Conservation (phyloP, 2,888 invertebrate genomes). For the Pachydiplax longipennis region DNA sequence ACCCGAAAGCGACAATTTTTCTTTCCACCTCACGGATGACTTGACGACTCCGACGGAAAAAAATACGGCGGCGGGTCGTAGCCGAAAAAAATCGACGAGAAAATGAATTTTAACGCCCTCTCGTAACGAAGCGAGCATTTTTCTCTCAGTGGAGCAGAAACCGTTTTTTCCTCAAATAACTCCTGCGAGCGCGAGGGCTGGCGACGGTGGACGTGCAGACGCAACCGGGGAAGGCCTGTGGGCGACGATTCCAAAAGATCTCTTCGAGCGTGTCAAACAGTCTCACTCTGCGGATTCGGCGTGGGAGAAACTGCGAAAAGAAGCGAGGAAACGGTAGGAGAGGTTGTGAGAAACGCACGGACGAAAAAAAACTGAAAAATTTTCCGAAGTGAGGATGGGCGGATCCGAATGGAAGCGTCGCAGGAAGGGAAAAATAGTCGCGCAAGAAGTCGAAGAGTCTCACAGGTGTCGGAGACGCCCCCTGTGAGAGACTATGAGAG, state of each 20-base stretch:
- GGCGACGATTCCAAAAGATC: background rate
- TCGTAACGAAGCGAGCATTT: background rate
- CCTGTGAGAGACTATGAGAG: background rate
- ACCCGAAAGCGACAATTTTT: too few species aligned
- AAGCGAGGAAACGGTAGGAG: background rate
- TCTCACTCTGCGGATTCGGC: slow-evolving; percentile 19
- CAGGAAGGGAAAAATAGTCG: background rate
- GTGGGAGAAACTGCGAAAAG: slow-evolving; percentile 34
- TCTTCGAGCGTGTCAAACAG: slow-evolving; percentile 22
- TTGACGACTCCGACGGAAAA: too few species aligned
- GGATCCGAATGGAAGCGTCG: background rate
- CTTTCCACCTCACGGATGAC: too few species aligned
- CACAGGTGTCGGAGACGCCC: slow-evolving; percentile 12
- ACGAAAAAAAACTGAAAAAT: background rate
- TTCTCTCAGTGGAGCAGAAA: background rate
- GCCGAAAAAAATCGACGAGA: background rate
- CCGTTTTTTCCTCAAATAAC: background rate
- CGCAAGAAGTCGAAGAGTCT: background rate
- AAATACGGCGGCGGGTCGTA: too few species aligned
- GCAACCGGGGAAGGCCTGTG: background rate
- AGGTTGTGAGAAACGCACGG: background rate
- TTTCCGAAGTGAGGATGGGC: background rate
- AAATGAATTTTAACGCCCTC: background rate
- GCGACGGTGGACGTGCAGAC: background rate
- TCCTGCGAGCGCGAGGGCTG: background rate